These are phyloP conservation scores for Parnassius mnemosyne DNA, from an alignment of 2,888 invertebrate genomes.

Conservation along the genomic window DNA sequence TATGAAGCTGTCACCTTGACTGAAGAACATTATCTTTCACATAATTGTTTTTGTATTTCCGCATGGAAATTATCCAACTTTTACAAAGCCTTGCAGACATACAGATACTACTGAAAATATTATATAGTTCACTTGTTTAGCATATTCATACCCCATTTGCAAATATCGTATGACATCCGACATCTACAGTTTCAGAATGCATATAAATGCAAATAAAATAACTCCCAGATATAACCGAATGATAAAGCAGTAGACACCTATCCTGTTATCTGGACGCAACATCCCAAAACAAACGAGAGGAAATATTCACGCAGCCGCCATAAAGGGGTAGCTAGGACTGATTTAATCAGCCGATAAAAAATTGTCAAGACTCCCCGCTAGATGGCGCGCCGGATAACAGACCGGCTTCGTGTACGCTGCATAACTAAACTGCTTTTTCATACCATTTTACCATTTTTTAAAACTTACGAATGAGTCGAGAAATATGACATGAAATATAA, in stretches of 20 bases:
- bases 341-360: slow-evolving; percentile 74
- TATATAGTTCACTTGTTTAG: neutral
- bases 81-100: too few relatives aligned
- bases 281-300: slow-evolving; percentile 58
- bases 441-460: neutral
- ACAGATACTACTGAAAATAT: too few relatives aligned
- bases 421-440: slow-evolving; percentile 1
- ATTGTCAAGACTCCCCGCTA: slow-evolving; percentile 54
- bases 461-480: too few relatives aligned
- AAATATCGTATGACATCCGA: neutral
- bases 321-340: slow-evolving; percentile 71
- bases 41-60: too few relatives aligned
- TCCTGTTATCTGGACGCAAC: slow-evolving; percentile 45
- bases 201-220: slow-evolving; percentile 21
- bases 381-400: slow-evolving; percentile 60
- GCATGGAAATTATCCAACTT: too few relatives aligned
- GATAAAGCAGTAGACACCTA: slow-evolving; percentile 30
- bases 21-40: too few relatives aligned
- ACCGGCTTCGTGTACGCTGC: slow-evolving; percentile 30
- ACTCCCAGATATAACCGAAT: slow-evolving; percentile 22
- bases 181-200: slow-evolving; percentile 1
- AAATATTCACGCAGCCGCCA: slow-evolving; percentile 50
- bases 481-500: neutral
- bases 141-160: slow-evolving; percentile 1
- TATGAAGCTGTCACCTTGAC: too few relatives aligned